Conservation (phyloP, 2,797 vertebrate genomes). For the Mormyrops boulengeri region DNA sequence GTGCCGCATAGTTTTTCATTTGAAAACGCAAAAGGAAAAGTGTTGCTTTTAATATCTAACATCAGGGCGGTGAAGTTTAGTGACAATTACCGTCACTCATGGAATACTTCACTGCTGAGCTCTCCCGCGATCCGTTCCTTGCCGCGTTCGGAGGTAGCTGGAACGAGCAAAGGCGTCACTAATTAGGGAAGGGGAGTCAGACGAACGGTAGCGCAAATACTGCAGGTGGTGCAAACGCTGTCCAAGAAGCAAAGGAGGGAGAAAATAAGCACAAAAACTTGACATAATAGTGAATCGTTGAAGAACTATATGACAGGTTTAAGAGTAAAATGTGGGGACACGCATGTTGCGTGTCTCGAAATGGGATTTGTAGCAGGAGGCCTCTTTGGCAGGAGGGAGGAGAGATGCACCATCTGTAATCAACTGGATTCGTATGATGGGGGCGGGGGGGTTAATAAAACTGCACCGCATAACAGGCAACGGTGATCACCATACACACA, state of each 20-base stretch:
- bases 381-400: not conserved
- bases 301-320: not conserved
- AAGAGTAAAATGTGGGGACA: not conserved
- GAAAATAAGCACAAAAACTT: not conserved
- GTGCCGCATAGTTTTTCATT: not conserved
- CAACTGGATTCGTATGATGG: not conserved
- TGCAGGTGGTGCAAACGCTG: not conserved
- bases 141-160: not conserved
- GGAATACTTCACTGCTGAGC: not conserved
- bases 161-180: not conserved
- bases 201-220: not conserved
- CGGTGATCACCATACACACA: not conserved
- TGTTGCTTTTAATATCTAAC: not conserved
- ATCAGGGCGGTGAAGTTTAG: not conserved
- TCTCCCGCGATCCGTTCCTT: not conserved
- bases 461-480: not conserved
- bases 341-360: not conserved
- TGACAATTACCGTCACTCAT: not conserved
- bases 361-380: not conserved
- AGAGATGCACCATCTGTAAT: not conserved
- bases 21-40: not conserved
- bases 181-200: not conserved
- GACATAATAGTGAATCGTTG: not conserved
- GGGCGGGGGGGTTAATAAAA: not conserved
- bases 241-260: not conserved